phyloP scores from a whole-genome alignment of 2,797 vertebrate genomes.

The Halcyon badia region DNA sequence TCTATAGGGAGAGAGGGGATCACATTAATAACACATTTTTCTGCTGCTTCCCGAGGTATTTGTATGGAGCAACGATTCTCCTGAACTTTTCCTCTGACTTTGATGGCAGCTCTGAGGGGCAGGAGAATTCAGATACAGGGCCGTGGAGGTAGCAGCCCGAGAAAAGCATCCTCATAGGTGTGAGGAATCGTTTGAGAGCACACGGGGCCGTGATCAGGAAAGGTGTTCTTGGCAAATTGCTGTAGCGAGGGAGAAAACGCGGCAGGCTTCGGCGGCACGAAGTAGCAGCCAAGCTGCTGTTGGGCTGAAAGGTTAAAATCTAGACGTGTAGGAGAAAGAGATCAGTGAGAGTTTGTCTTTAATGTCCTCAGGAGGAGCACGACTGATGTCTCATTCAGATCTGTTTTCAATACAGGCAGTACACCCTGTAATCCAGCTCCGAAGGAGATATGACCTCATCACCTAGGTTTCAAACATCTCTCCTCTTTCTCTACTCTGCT shows the following conservation, averaged over 20 bases:
- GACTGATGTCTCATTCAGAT: background rate
- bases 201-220: fast-evolving
- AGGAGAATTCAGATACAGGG: background rate
- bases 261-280: background rate
- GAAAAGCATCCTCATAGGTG: background rate
- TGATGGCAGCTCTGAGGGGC: background rate
- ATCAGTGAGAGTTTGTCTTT: background rate
- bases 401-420: background rate
- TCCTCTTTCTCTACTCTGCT: background rate
- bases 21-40: background rate
- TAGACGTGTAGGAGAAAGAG: background rate
- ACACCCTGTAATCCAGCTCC: background rate
- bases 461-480: background rate
- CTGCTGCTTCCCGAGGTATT: background rate
- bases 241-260: background rate
- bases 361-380: background rate
- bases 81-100: background rate
- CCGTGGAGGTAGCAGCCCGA: background rate
- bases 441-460: background rate
- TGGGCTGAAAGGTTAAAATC: background rate
- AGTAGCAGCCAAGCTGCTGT: background rate
- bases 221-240: background rate
- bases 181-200: fast-evolving
- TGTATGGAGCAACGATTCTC: background rate
- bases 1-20: fast-evolving